A percentile compares a stretch with the other conserved stretches of the same genome.
Evolutionary conservation across 2,888 invertebrate genomes (phyloP).

Genomic region (Pediacus dermestoides): DNA sequence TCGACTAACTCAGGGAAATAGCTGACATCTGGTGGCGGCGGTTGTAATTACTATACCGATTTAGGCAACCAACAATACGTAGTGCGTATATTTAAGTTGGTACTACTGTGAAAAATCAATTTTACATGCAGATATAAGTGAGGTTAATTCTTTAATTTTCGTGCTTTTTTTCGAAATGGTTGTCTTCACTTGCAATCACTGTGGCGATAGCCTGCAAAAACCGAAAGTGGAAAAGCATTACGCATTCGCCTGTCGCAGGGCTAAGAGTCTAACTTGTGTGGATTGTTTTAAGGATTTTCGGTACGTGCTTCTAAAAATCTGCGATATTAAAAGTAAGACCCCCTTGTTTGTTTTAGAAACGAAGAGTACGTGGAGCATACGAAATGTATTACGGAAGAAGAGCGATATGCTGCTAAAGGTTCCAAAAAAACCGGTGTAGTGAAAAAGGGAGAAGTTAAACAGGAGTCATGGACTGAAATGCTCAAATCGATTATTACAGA

Average conservation of each 20-base stretch:
- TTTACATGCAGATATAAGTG: too few species aligned
- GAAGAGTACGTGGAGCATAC: constrained; percentile 73
- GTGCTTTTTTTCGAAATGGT: constrained; percentile 64
- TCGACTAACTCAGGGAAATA: too few species aligned
- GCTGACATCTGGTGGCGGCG: too few species aligned
- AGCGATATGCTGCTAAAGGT: constrained; percentile 84
- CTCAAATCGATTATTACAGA: constrained; percentile 63
- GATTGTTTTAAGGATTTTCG: constrained; percentile 89
- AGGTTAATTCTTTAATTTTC: too few species aligned
- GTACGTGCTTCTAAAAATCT: constrained; percentile 51
- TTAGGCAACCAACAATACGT: too few species aligned
- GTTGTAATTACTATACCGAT: too few species aligned
- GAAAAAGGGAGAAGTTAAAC: constrained; percentile 84
- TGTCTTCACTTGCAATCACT: constrained; percentile 87
- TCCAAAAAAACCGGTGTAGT: constrained; percentile 64
- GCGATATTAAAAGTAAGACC: constrained; percentile 7
- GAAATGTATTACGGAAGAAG: constrained; percentile 83
- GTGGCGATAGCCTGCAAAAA: constrained; percentile 89
- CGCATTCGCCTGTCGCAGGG: constrained; percentile 63
- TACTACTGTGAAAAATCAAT: too few species aligned
- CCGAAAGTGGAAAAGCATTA: constrained; percentile 89
- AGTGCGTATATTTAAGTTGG: too few species aligned
- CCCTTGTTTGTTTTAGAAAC: constrained; percentile 55
- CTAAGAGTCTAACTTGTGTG: constrained; percentile 79
- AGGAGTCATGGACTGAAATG: constrained; percentile 76